These are phyloP conservation scores for Rapana venosa DNA, from an alignment of 2,888 invertebrate genomes.

Conservation along the genomic window DNA sequence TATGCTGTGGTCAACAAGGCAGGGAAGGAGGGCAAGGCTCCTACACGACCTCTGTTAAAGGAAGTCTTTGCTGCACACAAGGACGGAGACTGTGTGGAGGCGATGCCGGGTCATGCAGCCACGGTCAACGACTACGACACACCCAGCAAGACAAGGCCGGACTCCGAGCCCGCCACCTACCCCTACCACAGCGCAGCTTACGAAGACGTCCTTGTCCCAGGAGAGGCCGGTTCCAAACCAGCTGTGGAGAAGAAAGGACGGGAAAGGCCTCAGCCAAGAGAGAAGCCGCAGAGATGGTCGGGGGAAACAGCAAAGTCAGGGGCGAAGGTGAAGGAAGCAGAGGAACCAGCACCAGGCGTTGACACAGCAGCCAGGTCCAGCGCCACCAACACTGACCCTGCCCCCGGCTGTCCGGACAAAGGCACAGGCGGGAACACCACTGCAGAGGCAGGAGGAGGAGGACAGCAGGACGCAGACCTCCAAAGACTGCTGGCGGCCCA, in stretches of 20 bases:
- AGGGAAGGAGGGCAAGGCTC: neutral
- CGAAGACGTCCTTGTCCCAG: neutral
- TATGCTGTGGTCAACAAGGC: neutral
- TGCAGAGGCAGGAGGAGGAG: neutral
- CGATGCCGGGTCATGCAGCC: neutral
- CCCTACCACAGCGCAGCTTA: neutral
- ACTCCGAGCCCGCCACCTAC: neutral
- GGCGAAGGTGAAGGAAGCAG: too few species aligned
- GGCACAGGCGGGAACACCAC: neutral
- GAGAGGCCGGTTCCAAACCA: neutral
- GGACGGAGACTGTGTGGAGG: neutral
- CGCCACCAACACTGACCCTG: neutral
- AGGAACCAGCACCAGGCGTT: neutral
- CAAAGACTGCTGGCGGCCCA: neutral
- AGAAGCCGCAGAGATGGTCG: neutral
- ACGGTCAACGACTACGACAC: neutral
- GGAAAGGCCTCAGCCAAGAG: neutral
- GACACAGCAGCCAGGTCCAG: neutral
- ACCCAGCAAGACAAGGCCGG: neutral
- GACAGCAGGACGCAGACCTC: too few species aligned
- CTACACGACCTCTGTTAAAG: neutral
- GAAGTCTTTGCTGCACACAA: neutral
- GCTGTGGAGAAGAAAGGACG: too few species aligned
- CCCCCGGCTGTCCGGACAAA: neutral
- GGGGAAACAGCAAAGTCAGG: neutral